Base-by-base conservation (phyloP, 1,140 invertebrate genomes). In the Arion vulgaris region DNA sequence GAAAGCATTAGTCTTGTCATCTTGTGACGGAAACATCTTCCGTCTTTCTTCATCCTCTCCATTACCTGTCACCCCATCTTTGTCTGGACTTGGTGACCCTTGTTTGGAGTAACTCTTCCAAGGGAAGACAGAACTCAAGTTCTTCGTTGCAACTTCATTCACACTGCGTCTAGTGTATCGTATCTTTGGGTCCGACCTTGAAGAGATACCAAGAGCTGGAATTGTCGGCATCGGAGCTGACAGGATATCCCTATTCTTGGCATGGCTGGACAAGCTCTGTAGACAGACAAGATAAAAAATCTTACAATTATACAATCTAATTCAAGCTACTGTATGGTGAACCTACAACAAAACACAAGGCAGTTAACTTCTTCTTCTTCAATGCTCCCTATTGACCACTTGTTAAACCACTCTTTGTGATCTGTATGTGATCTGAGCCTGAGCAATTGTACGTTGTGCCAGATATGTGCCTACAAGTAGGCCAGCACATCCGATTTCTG, bases 41-140 rank as follows among this genome's bases (percentile, higher is more conserved):
- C 32, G 34, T 51, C 32, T 73, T 71, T 69, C 78, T 32, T 71
- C 62, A 2, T 73, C 71, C 32, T 62, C 80, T 17, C 80, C 80
- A 11, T 73, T 53, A n/a, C 68, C 78, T 23, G 28, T 32, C 23
- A 80, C 34, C 1, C 80, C 80, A 51, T 81, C 80, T 74, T 62
- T 73, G 32, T 81, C 80, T 1, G 80, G 80, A 36, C 80, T 81
- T 13, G 80, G 80, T 1, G 69, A 73, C 11, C 53, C 51, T 53
- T 81, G 80, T 36, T 81, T 81, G 71, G 80, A 81, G 80, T 81
- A 81, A 49, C 80, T 81, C 71, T 74, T 81, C 80, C 80, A 81
- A 28, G 80, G 80, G 41, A 81, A 81, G 34, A 49, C 49, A 26
- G 71, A 49, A 19, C 53, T 74, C 17, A 81, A 13, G 19, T 39